These are phyloP conservation scores for Tetanocera ferruginea DNA, from an alignment of 2,888 invertebrate genomes.

Conservation along the genomic window DNA sequence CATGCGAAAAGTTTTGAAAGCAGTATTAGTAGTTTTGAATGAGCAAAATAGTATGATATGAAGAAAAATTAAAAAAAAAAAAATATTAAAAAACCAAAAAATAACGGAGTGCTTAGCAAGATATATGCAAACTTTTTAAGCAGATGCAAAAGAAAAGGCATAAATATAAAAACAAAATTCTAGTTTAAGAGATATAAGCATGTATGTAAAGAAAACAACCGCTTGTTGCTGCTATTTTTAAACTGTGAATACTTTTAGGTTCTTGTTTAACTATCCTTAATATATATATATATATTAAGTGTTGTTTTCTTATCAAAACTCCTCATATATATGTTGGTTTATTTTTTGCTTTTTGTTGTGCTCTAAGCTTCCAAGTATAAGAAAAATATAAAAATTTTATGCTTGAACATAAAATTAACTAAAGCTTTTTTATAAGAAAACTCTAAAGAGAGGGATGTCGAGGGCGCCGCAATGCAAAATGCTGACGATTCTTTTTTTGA, in stretches of 20 bases:
- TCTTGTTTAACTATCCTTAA: too few species aligned
- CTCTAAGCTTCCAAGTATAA: background rate
- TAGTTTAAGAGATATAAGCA: slow-evolving; percentile 16
- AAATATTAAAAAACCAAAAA: slow-evolving; percentile 46
- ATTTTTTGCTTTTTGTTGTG: slow-evolving; percentile 11
- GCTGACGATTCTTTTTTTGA: slow-evolving; percentile 14
- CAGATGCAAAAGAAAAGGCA: background rate
- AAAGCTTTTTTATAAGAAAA: slow-evolving; percentile 20
- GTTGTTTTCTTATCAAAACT: background rate
- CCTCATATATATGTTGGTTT: background rate
- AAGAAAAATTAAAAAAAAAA: slow-evolving; percentile 27
- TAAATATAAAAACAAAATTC: background rate
- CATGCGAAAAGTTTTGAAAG: background rate
- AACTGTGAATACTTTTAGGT: background rate
- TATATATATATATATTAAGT: too few species aligned
- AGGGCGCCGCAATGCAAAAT: background rate
- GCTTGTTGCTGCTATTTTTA: slow-evolving; percentile 1
- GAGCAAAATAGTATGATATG: slow-evolving; percentile 41
- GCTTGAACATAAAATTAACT: background rate
- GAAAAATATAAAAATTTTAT: background rate
- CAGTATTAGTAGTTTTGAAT: slow-evolving; percentile 28
- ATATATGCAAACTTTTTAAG: slow-evolving; percentile 2
- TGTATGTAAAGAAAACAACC: background rate
- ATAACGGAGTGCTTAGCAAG: background rate
- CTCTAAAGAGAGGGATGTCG: background rate